Base-by-base conservation (phyloP, 92 coral and sea anemone genomes). In the Bergia sp. region DNA sequence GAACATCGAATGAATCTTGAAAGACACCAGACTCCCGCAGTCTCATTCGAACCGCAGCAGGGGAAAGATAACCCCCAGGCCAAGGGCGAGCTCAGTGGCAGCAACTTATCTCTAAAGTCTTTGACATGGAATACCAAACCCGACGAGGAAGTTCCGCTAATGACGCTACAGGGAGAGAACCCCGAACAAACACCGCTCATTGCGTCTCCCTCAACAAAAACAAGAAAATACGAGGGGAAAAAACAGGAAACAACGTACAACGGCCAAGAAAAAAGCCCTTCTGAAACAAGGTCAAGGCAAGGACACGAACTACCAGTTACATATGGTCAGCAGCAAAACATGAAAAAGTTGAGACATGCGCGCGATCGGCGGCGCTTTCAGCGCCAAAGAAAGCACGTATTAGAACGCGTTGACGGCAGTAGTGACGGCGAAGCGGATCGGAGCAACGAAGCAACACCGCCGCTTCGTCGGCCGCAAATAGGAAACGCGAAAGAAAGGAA, bases 91-190 rank as follows among this genome's bases (percentile, higher is more conserved):
- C 44, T 12, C 37, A 53, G 39, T 39, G 44, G 79, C 21, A 40
- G 79, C 15, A 75, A 41, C 79, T 40, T 75, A 39, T 75, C 79
- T 41, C 79, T 40, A 4, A 75, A 41, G 79, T 40, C 79, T 15
- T 1, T 40, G 79, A 37, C 77, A 73, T 43, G 42, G 21, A 81
- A 81, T 16, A 13, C 43, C 15, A 81, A 42, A 21, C 72, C 74
- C 37, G 85, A 81, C 41, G 85, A 81, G 37, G 85, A 81, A 81
- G 61, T 81, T 3, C 72, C 85, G 37, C 7, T 81, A 65, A 57
- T 58, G 73, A 16, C 13, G 38, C 49, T 57, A 20, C 85, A 61
- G 29, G 85, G 74, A 18, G 85, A 81, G 16, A 37, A 37, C 55
- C 74, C 36, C 16, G 85, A 81, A 7, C 40, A 38, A 12, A 57